phyloP scores from a whole-genome alignment of 2,113 vertebrate species.

The Pterophyllum scalare region DNA sequence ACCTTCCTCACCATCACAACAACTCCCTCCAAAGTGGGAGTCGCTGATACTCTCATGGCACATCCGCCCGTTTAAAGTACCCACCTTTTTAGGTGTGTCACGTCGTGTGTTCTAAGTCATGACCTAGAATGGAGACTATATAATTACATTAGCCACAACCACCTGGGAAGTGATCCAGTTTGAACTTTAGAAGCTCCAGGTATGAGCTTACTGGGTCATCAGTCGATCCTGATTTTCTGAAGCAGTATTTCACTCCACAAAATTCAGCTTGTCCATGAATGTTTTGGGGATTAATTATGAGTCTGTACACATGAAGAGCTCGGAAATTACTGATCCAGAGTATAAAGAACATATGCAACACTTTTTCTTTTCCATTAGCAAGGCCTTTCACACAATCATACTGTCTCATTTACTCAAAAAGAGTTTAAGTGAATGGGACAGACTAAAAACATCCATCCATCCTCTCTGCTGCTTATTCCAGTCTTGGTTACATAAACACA shows the following conservation, averaged over 20 bases:
- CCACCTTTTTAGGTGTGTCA: background rate
- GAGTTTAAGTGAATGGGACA: background rate
- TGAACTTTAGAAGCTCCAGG: background rate
- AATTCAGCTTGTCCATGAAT: background rate
- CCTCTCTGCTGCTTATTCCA: background rate
- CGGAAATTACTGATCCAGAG: background rate
- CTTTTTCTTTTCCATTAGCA: background rate
- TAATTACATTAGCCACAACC: background rate
- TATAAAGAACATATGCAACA: background rate
- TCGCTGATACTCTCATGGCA: background rate
- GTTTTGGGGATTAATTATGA: background rate
- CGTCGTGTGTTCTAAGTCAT: background rate
- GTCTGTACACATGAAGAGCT: background rate
- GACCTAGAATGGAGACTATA: background rate
- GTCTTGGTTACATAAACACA: background rate
- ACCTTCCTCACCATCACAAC: background rate
- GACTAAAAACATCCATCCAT: background rate
- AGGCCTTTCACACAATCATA: background rate
- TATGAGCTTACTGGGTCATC: background rate
- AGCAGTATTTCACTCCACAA: background rate
- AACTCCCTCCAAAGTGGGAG: background rate
- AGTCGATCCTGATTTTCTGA: background rate
- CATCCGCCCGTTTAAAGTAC: background rate
- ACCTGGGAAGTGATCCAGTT: background rate
- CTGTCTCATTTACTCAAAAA: background rate